Evolutionary conservation across 2,113 vertebrate species (phyloP).

Genomic region (Vicugna pacos): DNA sequence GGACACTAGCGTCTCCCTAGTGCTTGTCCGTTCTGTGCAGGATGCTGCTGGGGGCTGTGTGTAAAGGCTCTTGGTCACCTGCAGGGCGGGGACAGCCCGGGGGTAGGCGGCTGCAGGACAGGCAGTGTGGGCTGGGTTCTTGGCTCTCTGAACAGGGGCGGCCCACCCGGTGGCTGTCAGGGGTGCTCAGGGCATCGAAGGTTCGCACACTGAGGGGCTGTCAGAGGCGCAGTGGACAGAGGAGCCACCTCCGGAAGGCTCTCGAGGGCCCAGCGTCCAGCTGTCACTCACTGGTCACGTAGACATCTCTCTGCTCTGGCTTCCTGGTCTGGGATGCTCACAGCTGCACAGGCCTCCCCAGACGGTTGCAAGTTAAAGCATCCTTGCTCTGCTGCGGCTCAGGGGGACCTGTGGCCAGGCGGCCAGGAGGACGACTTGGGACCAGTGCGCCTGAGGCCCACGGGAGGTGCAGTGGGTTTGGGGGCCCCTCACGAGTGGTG

Average conservation of each 20-base stretch:
- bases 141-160: not conserved
- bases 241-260: not conserved
- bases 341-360: too few relatives aligned
- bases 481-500: too few relatives aligned
- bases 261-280: not conserved
- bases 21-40: not conserved
- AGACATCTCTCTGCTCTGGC: not conserved
- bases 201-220: rapidly evolving
- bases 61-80: not conserved
- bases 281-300: not conserved
- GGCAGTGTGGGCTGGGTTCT: not conserved
- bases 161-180: rapidly evolving
- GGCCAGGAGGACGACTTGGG: not conserved
- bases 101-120: rapidly evolving
- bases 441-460: too few relatives aligned
- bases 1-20: not conserved
- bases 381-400: not conserved
- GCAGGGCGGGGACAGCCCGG: not conserved
- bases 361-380: not conserved
- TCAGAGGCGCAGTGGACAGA: rapidly evolving
- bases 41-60: not conserved
- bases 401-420: rapidly evolving
- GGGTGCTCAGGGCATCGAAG: not conserved
- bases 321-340: not conserved
- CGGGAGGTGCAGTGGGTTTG: rapidly evolving